Evolutionary conservation across 2,797 vertebrate species (phyloP), one percentile per base, ranked within the genome.

Genomic region (Chloroceryle inda): DNA sequence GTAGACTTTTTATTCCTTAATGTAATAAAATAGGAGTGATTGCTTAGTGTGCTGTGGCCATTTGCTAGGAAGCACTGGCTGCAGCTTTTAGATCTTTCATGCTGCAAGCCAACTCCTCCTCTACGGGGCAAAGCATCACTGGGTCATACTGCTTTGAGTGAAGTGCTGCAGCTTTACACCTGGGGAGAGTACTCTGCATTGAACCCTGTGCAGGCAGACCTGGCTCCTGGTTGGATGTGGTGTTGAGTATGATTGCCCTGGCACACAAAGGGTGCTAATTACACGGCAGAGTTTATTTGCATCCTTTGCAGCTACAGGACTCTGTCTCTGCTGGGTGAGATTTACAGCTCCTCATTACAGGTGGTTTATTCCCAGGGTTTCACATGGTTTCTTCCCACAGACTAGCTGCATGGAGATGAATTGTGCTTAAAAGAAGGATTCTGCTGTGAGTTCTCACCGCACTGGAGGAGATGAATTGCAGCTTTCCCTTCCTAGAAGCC

Each of bases 361-460:
- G 53, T 61, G 56, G 33, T 63, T 95, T 72, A 14, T 89, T 85
- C 68, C 56, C 68, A 92, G 35, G 9, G 38, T 93, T 93, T 91
- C 71, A 40, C 18, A 4, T 56, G n/a, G 27, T 76, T 87, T 63
- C 61, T 74, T 73, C 71, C 59, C 9, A 0, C 78, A 64, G 94
- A 77, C 92, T 45, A 27, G 84, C 37, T 71, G 40, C 17, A 3
- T 5, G 40, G 72, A 53, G 40, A 69, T 40, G 55, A 82, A 49
- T 9, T 69, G 22, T 64, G 62, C 44, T 82, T 79, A 31, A 31
- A 67, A 67, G 58, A 67, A 31, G 22, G 47, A 59, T 80, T 53
- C 42, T 35, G 19, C 37, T 79, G 9, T 47, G 44, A 69, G 37
- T 81, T 78, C 74, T 88, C 71, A 79, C n/a, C 50, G 59, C 42